These are phyloP conservation scores for Euthynnus affinis DNA, from an alignment of 2,797 vertebrate species.

Conservation along the genomic window DNA sequence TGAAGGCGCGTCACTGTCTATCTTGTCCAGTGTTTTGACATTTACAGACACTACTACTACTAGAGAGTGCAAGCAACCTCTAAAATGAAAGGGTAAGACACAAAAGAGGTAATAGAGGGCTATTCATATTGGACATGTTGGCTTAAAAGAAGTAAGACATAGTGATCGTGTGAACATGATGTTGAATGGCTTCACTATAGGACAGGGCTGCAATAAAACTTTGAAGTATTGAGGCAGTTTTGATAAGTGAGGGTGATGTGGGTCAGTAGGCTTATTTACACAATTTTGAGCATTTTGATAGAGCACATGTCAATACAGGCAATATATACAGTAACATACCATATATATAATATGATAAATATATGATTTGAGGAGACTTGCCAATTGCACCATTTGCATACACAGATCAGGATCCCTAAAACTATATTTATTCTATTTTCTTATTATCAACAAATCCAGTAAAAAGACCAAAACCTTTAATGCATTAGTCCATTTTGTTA, in stretches of 20 bases:
- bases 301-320: not conserved
- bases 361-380: not conserved
- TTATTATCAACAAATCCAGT: no score
- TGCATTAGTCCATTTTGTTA: not conserved
- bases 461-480: not conserved
- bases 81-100: not conserved
- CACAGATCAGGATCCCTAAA: not conserved
- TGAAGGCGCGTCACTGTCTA: not conserved
- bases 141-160: not conserved
- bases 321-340: not conserved
- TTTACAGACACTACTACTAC: not conserved
- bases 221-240: not conserved
- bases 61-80: not conserved
- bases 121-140: not conserved
- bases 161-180: not conserved
- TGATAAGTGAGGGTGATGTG: not conserved
- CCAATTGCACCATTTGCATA: no score
- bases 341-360: no score
- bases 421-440: not conserved
- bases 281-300: not conserved
- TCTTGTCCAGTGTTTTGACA: constrained; percentile 6
- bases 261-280: not conserved
- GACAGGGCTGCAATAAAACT: not conserved
- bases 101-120: not conserved
- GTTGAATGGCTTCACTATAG: not conserved